Percentiles rank a stretch among this genome's conserved stretches.
These are phyloP conservation scores for Reticulitermes speratus DNA, from an alignment of 1,140 invertebrate genomes.

Conservation along the genomic window DNA sequence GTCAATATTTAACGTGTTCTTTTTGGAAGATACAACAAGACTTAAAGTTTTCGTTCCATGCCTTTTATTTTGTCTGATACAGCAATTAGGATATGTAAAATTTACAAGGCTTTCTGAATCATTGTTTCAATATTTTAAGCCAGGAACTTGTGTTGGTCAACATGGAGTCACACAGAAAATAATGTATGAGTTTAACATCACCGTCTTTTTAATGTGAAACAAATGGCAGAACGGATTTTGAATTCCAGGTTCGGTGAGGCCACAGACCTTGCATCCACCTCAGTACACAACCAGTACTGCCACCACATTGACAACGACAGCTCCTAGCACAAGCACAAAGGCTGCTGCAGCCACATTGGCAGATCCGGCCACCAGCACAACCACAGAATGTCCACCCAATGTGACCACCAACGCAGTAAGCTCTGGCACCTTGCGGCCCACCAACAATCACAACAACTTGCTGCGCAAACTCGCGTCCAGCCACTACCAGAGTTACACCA, in stretches of 20 bases:
- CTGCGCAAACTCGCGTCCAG: constrained; percentile 71
- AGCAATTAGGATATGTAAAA: no score
- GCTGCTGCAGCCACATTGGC: constrained; percentile 42
- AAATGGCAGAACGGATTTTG: no score
- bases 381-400: constrained; percentile 69
- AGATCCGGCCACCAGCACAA: constrained; percentile 47
- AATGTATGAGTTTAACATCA: no score
- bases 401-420: constrained; percentile 45
- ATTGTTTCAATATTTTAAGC: no score
- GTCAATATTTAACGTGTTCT: no score
- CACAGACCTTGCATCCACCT: constrained; percentile 62
- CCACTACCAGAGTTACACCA: constrained; percentile 84
- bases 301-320: constrained; percentile 42
- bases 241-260: constrained; percentile 63
- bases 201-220: no score
- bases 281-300: constrained; percentile 49
- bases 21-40: no score
- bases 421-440: constrained; percentile 38
- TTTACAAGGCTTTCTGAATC: no score
- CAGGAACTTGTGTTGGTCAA: no score
- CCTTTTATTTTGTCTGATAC: no score
- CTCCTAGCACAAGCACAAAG: constrained; percentile 39
- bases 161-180: no score
- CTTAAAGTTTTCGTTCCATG: no score
- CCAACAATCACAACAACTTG: constrained; percentile 62